Base-by-base conservation (phyloP, 2,113 vertebrate genomes). In the Calonectris borealis region DNA sequence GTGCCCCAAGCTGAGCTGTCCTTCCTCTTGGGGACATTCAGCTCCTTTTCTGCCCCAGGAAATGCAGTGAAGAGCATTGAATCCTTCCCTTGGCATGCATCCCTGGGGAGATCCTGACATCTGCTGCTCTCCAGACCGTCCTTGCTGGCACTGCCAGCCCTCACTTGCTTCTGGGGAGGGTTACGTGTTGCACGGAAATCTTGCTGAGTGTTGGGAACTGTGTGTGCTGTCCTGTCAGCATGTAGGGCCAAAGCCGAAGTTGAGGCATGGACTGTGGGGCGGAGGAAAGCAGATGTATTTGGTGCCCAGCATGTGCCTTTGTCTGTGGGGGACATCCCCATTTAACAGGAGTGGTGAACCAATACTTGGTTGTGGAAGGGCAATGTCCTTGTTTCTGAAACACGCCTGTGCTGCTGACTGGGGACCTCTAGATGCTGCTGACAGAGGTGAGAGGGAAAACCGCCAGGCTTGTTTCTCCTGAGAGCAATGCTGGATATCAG, bases 1-100 rank as follows among this genome's bases (percentile, higher is more conserved):
- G 17, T 64, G 38, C 31, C 20, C 0, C 1, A 68, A 16, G 38
- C 3, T 0, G 21, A 15, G 10, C 3, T 48, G 36, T 49, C 34
- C 22, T 42, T 5, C 0, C 48, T 48, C 20, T 10, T 54, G 44
- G 65, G 26, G 8, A 58, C 31, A 52, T 16, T 48, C 26, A 52
- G 7, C 22, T 11, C 54, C 19, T 25, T 2, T 16, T 9, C 8
- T 18, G 3, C 6, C 34, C 6, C 42, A 26, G 42, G 48, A 57
- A 57, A 40, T 36, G 34, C 48, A 57, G 8, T 34, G 40, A 22
- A 29, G 25, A 61, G 27, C 6, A 0, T 1, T 8, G 40, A 38
- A 16, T 68, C 16, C 14, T 48, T 16, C 19, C 55, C 22, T 44
- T 38, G 20, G 12, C 1, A 2, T 6, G n/a, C 36, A 19, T 10